Conservation (phyloP, 1,140 invertebrate genomes). For the Aradophagus sp. region DNA sequence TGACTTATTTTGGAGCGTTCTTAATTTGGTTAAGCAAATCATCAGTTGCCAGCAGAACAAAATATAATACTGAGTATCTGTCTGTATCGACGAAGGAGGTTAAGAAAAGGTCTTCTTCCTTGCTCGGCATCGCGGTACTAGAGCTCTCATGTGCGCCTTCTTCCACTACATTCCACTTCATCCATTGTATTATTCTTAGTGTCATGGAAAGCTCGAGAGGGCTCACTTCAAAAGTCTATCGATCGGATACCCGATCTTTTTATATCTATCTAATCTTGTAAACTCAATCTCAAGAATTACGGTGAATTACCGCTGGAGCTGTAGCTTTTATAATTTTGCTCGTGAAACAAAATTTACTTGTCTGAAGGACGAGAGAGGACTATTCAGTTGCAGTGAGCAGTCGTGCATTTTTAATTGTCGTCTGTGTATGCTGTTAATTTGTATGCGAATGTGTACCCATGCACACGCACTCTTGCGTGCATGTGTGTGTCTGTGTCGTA, state of each 20-base stretch:
- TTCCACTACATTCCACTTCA: constrained; percentile 66
- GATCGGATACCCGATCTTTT: constrained; percentile 65
- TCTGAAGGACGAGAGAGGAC: constrained; percentile 22
- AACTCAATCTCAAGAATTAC: constrained; percentile 44
- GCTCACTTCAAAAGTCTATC: constrained; percentile 64
- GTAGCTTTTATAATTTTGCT: constrained; percentile 22
- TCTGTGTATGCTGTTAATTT: constrained; percentile 10
- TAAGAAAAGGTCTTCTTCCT: constrained; percentile 13
- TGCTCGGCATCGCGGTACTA: constrained; percentile 26
- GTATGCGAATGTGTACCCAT: background rate
- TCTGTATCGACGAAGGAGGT: constrained; percentile 46
- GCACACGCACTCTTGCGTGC: too few species aligned
- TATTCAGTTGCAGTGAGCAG: constrained; percentile 48
- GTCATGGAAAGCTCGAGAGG: constrained; percentile 68
- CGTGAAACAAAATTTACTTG: constrained; percentile 24
- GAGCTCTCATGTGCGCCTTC: constrained; percentile 20
- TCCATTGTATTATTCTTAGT: constrained; percentile 69
- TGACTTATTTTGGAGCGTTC: constrained; percentile 9
- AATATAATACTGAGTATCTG: constrained; percentile 26
- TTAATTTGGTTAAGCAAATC: constrained; percentile 34
- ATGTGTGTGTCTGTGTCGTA: too few species aligned
- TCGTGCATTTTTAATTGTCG: constrained; percentile 45
- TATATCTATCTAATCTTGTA: constrained; percentile 51
- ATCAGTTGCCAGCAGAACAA: constrained; percentile 14
- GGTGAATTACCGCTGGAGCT: constrained; percentile 29